Evolutionary conservation across 2,888 invertebrate species (phyloP).

Genomic region (Imbricaverruca yamaguchii): DNA sequence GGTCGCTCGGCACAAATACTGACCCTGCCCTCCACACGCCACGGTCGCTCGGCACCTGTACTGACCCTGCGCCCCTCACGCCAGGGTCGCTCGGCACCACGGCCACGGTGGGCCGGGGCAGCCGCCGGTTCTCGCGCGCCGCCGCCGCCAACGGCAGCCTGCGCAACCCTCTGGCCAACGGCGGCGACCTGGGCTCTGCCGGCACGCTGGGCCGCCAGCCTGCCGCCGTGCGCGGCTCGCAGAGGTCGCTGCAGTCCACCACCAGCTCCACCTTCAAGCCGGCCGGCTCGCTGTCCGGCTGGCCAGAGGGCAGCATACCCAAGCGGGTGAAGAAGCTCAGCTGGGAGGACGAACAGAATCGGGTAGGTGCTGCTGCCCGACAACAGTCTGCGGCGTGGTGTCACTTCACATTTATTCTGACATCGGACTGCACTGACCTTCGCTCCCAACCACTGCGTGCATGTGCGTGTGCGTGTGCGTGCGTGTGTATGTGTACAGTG

Average conservation of each 20-base stretch:
- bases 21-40: too few relatives aligned
- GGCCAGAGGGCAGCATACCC: constrained; percentile 61
- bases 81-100: constrained; percentile 2
- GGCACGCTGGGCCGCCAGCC: background rate
- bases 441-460: too few relatives aligned
- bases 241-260: background rate
- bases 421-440: too few relatives aligned
- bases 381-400: background rate
- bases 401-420: too few relatives aligned
- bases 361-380: constrained; percentile 27
- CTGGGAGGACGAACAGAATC: constrained; percentile 57
- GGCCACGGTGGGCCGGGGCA: background rate
- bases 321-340: constrained; percentile 67
- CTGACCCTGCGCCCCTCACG: background rate
- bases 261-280: constrained; percentile 13
- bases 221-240: background rate
- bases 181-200: constrained; percentile 21
- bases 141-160: constrained; percentile 21
- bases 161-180: constrained; percentile 30
- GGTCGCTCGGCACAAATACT: too few relatives aligned
- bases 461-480: too few relatives aligned
- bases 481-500: too few relatives aligned
- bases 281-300: constrained; percentile 37
- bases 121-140: background rate
- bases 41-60: too few relatives aligned